phyloP scores from a whole-genome alignment of 1,140 invertebrate genomes.

The Tetragonula clypearis region DNA sequence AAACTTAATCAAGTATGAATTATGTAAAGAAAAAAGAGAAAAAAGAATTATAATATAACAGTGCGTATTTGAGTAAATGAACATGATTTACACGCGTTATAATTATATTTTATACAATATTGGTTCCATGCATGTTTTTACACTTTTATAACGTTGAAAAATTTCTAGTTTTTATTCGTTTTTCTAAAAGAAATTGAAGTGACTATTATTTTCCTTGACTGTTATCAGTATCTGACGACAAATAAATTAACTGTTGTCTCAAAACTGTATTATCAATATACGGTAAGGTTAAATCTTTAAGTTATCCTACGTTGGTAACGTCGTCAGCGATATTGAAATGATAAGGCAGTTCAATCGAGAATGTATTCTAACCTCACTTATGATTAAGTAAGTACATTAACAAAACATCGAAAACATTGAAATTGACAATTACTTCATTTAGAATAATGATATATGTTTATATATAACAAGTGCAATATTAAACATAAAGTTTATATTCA shows the following conservation, averaged over 20 bases:
- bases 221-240: background rate
- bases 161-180: background rate
- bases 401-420: too few relatives aligned
- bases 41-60: background rate
- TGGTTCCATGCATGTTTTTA: background rate
- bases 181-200: background rate
- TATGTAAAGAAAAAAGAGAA: background rate
- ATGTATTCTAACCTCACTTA: too few relatives aligned
- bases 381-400: too few relatives aligned
- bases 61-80: background rate
- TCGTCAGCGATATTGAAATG: too few relatives aligned
- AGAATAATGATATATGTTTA: too few relatives aligned
- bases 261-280: background rate
- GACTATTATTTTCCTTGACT: background rate
- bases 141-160: background rate
- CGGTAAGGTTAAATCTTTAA: background rate
- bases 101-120: background rate
- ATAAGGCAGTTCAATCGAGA: too few relatives aligned
- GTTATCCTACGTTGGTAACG: background rate
- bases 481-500: too few relatives aligned
- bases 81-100: background rate
- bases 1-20: conserved; percentile 5
- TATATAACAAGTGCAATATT: too few relatives aligned
- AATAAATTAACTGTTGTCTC: background rate
- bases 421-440: too few relatives aligned